Evolutionary conservation across 1,140 invertebrate genomes (phyloP).

Genomic region (Bombus waltoni): DNA sequence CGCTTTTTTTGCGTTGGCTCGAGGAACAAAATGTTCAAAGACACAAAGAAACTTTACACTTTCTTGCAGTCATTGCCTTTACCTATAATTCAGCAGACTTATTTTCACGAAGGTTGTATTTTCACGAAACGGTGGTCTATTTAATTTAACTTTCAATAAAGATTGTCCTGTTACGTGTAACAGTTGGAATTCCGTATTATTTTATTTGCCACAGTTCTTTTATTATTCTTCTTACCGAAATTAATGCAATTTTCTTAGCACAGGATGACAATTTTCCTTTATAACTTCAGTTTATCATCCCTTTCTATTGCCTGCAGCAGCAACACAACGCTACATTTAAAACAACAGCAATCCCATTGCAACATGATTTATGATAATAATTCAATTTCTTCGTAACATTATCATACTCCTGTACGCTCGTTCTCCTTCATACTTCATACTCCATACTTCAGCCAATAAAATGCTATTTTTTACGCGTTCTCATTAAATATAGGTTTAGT

Average conservation of each 20-base stretch:
- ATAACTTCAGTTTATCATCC: background rate
- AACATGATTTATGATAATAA: background rate
- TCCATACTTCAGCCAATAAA: background rate
- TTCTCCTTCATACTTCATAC: background rate
- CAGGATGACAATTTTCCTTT: too few relatives aligned
- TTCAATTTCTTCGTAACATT: background rate
- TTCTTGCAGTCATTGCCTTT: too few relatives aligned
- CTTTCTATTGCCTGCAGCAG: background rate
- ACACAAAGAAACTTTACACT: too few relatives aligned
- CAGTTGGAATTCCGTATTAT: background rate
- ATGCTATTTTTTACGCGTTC: background rate
- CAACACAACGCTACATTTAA: background rate
- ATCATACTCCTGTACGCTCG: background rate
- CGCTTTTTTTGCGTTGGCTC: rapidly evolving
- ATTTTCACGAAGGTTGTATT: background rate
- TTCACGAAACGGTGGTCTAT: background rate
- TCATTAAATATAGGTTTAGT: background rate
- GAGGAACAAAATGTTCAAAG: too few relatives aligned
- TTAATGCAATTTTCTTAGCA: too few relatives aligned
- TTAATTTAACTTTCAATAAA: background rate
- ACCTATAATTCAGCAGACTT: background rate
- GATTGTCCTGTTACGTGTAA: background rate
- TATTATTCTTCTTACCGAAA: too few relatives aligned
- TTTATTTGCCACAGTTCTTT: background rate
- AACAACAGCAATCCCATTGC: background rate